Conservation (phyloP, 2,113 vertebrate species). For the Pionites leucogaster region DNA sequence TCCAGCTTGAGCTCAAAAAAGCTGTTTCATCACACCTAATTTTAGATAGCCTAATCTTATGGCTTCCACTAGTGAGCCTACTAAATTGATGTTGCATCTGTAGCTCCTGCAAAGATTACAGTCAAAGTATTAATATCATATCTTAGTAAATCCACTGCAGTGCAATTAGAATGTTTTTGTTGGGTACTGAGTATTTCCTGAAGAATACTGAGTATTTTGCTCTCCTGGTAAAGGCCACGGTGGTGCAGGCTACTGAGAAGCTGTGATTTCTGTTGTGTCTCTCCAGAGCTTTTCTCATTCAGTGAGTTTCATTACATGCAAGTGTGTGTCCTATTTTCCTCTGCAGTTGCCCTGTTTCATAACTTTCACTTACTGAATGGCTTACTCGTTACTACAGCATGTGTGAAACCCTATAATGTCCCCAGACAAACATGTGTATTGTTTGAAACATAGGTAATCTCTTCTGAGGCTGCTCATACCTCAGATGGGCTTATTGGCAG, state of each 20-base stretch:
- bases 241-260: neutral
- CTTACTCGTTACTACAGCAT: neutral
- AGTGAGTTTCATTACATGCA: neutral
- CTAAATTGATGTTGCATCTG: neutral
- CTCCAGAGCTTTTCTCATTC: neutral
- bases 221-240: neutral
- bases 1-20: neutral
- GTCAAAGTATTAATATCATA: neutral
- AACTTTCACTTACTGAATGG: neutral
- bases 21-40: neutral
- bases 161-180: neutral
- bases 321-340: neutral
- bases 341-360: conserved; percentile 1
- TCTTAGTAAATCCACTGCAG: neutral
- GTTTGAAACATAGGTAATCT: neutral
- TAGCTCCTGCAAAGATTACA: neutral
- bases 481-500: neutral
- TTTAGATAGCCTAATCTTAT: neutral
- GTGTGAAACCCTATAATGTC: neutral
- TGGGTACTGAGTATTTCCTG: neutral
- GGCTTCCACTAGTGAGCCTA: neutral
- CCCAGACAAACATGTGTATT: neutral
- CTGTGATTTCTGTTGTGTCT: neutral
- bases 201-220: neutral
- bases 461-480: neutral